A percentile compares a stretch with the other conserved stretches of the same genome.
phyloP scores from a whole-genome alignment of 2,797 vertebrate species.

The Pitangus sulphuratus region DNA sequence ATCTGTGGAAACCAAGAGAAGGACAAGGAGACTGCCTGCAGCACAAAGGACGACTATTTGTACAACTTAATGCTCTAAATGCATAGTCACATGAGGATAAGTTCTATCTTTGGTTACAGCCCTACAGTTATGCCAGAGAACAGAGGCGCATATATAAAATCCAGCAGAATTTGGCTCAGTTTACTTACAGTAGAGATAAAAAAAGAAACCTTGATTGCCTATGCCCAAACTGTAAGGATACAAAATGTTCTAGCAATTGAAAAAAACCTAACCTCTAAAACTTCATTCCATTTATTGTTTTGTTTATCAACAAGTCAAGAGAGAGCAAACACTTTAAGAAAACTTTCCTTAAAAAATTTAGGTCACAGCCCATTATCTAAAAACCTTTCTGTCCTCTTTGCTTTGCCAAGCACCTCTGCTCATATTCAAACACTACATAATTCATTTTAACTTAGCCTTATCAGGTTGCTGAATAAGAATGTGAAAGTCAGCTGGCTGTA shows the following conservation, averaged over 20 bases:
- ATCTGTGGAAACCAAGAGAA: not conserved
- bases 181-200: constrained; percentile 1
- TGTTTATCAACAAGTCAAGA: not conserved
- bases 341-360: not conserved
- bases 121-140: not conserved
- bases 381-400: not conserved
- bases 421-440: constrained; percentile 25
- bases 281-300: not conserved
- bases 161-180: not conserved
- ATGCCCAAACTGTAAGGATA: not conserved
- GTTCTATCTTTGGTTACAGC: not conserved
- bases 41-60: not conserved
- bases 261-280: not conserved
- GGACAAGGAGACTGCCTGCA: not conserved
- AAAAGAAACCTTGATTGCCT: not conserved
- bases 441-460: constrained; percentile 16
- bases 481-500: constrained; percentile 26
- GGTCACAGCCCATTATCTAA: constrained; percentile 8
- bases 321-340: not conserved
- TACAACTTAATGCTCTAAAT: not conserved
- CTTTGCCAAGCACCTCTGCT: constrained; percentile 27
- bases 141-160: not conserved
- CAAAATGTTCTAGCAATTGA: not conserved
- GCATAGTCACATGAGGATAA: not conserved
- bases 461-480: constrained; percentile 42